Conservation (phyloP, 2,113 vertebrate genomes). For the Engraulis encrasicolus region DNA sequence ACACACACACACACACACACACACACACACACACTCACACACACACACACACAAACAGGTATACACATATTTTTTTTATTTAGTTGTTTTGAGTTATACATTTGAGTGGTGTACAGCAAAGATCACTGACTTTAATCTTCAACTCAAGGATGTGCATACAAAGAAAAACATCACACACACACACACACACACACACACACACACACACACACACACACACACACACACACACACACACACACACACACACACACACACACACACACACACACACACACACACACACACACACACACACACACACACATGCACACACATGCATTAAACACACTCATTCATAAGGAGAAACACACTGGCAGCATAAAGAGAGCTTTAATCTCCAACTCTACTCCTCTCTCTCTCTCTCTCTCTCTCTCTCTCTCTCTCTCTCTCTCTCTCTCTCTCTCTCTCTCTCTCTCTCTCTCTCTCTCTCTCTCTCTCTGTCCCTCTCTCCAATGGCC, state of each 20-base stretch:
- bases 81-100: slow-evolving; percentile 59
- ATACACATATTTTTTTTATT: neutral
- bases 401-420: neutral
- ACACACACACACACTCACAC: neutral
- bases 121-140: slow-evolving; percentile 70
- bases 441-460: too few species aligned
- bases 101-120: slow-evolving; percentile 59
- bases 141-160: neutral
- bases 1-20: neutral
- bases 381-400: slow-evolving; percentile 33
- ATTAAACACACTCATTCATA: slow-evolving; percentile 41
- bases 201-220: too few species aligned
- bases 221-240: too few species aligned
- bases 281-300: slow-evolving; percentile 1
- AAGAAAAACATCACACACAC: too few species aligned
- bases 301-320: neutral
- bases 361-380: neutral
- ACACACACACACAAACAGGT: too few species aligned
- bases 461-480: too few species aligned
- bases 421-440: neutral
- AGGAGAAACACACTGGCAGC: slow-evolving; percentile 39
- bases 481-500: neutral
- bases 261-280: neutral
- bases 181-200: too few species aligned
- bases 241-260: too few species aligned